These are phyloP conservation scores for Emmelina monodactyla DNA, from an alignment of 2,888 invertebrate genomes.

Conservation along the genomic window DNA sequence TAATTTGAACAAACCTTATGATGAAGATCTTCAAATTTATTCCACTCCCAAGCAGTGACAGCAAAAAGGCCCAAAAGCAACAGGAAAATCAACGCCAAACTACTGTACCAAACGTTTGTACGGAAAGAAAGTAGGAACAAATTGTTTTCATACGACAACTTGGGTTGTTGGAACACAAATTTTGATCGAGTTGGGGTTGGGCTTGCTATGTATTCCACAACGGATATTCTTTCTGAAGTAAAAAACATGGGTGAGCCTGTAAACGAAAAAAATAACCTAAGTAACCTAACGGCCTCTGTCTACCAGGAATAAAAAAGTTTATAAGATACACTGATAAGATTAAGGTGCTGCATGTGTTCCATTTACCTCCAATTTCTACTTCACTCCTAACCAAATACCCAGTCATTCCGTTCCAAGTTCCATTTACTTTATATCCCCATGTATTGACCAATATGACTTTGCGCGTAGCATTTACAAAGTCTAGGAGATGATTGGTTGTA, in stretches of 20 bases:
- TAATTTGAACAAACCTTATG: too few relatives aligned
- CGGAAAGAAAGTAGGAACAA: slow-evolving; percentile 75
- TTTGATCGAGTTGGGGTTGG: slow-evolving; percentile 72
- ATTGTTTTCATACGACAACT: slow-evolving; percentile 75
- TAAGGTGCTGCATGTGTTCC: neutral
- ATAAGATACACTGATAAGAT: slow-evolving; percentile 3
- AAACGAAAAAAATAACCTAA: neutral
- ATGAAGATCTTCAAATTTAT: slow-evolving; percentile 22
- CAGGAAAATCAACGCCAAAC: slow-evolving; percentile 47
- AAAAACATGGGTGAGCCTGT: slow-evolving; percentile 71
- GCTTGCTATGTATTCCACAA: slow-evolving; percentile 73
- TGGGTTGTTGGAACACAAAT: slow-evolving; percentile 76
- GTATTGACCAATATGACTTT: slow-evolving; percentile 58
- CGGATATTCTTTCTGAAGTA: slow-evolving; percentile 65
- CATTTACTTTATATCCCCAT: slow-evolving; percentile 69
- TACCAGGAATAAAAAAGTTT: neutral
- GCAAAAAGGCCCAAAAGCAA: slow-evolving; percentile 41
- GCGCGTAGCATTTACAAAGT: slow-evolving; percentile 65
- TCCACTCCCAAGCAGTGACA: slow-evolving; percentile 51
- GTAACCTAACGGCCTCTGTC: neutral
- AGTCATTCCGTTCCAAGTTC: slow-evolving; percentile 72
- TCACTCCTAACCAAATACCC: slow-evolving; percentile 65
- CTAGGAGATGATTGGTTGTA: slow-evolving; percentile 62
- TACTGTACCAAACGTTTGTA: slow-evolving; percentile 70
- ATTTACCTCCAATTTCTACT: slow-evolving; percentile 68